Percentiles rank a stretch among this genome's conserved stretches.
phyloP scores from a whole-genome alignment of 1,140 invertebrate species.

The Bombyx mori region ASM3026992v2 NC_085130.1:11388001-11388500 shows the following conservation, averaged over 20 bases:
- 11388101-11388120: constrained; percentile 56
- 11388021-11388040: constrained; percentile 46
- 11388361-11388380: constrained; percentile 24
- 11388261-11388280: constrained; percentile 22
- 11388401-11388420: constrained; percentile 17
- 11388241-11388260: constrained; percentile 22
- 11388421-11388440: constrained; percentile 21
- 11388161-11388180: constrained; percentile 37
- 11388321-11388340: constrained; percentile 20
- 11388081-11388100: constrained; percentile 36
- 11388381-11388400: constrained; percentile 22
- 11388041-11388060: constrained; percentile 40
- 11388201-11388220: constrained; percentile 41
- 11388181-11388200: constrained; percentile 40
- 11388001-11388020: constrained; percentile 34
- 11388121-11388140: constrained; percentile 43
- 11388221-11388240: constrained; percentile 39
- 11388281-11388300: constrained; percentile 16
- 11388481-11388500: constrained; percentile 44
- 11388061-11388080: constrained; percentile 48
- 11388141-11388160: constrained; percentile 41
- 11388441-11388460: constrained; percentile 20
- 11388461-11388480: constrained; percentile 47
- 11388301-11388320: constrained; percentile 16
- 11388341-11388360: constrained; percentile 20